Evolutionary conservation across 2,888 invertebrate genomes (phyloP), one percentile per base, ranked within the genome.

Genomic region (Xylocampa areola): DNA sequence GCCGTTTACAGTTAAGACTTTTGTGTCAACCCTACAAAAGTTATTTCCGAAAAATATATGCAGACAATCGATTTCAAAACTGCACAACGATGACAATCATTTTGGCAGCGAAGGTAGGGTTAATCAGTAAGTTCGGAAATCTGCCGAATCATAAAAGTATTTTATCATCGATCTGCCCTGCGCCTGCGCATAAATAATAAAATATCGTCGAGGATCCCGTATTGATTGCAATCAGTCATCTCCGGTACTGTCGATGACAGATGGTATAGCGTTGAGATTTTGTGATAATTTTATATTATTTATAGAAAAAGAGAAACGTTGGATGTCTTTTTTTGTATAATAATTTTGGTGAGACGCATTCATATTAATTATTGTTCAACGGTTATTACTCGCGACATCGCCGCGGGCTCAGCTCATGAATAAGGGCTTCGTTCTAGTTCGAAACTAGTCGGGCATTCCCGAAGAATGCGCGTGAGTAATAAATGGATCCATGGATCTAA

Each of bases 151-250:
- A 75, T 73, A 73, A 68, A 72, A 66, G 50, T 72, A 75, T 73
- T 68, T 75, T 73, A 73, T 72, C 76, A 27, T 4, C 13, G 40
- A 73, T 75, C 73, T 72, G 54, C 71, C 68, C 59, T 67, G 75
- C 45, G 50, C 76, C 73, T 68, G n/a, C n/a, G n/a, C n/a, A n/a
- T n/a, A n/a, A n/a, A n/a, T n/a, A n/a, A n/a, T n/a, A n/a, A 72
- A 73, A 73, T 70, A 74, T 71, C 55, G 50, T 61, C 48, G 57
- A 23, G 27, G 51, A 37, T 60, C 66, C 67, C 49, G 72, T 71
- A 75, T 74, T 45, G 51, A 52, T 60, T 58, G 57, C 53, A 60
- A 73, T 73, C 76, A 68, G 59, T 75, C 65, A 59, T 51, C 53
- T 44, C 51, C 5, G 36, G 74, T 73, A 73, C 75, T 39, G 35